Evolutionary conservation across 2,113 vertebrate species (phyloP).

Genomic region (Probosciger aterrimus): DNA sequence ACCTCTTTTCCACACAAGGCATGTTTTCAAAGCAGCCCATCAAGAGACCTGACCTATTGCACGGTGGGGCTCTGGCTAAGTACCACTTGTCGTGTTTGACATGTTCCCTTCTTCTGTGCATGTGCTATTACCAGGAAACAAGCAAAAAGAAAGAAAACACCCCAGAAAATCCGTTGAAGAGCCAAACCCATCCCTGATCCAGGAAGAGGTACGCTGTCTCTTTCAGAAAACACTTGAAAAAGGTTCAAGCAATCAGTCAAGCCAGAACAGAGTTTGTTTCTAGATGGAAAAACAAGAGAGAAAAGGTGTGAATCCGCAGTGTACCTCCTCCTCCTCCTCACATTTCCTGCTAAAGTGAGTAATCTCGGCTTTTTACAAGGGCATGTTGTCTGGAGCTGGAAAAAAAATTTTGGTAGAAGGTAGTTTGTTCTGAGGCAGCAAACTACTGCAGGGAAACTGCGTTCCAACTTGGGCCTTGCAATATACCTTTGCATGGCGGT

Average conservation of each 20-base stretch:
- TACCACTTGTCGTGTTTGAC: not conserved
- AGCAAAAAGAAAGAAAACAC: conserved; percentile 11
- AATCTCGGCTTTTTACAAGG: conserved; percentile 40
- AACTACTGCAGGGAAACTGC: not conserved
- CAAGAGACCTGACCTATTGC: not conserved
- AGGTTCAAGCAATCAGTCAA: conserved; percentile 21
- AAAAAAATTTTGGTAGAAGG: conserved; percentile 6
- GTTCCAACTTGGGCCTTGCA: not conserved
- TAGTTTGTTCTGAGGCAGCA: not conserved
- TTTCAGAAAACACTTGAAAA: conserved; percentile 30
- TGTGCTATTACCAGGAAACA: not conserved
- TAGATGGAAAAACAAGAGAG: conserved; percentile 37
- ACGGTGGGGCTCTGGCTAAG: not conserved
- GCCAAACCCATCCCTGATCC: not conserved
- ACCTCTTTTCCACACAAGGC: not conserved
- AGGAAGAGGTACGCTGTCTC: conserved; percentile 26
- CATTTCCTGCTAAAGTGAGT: conserved; percentile 51
- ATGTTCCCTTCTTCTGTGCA: not conserved
- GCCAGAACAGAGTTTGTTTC: conserved; percentile 38
- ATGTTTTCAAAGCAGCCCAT: not conserved
- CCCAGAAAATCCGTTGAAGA: not conserved
- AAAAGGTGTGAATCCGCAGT: conserved; percentile 48
- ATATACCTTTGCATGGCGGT: not conserved
- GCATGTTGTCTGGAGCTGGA: conserved; percentile 3
- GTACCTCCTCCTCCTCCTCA: conserved; percentile 45